Evolutionary conservation across 2,113 vertebrate species (phyloP).

Genomic region (Microtus montanus): DNA sequence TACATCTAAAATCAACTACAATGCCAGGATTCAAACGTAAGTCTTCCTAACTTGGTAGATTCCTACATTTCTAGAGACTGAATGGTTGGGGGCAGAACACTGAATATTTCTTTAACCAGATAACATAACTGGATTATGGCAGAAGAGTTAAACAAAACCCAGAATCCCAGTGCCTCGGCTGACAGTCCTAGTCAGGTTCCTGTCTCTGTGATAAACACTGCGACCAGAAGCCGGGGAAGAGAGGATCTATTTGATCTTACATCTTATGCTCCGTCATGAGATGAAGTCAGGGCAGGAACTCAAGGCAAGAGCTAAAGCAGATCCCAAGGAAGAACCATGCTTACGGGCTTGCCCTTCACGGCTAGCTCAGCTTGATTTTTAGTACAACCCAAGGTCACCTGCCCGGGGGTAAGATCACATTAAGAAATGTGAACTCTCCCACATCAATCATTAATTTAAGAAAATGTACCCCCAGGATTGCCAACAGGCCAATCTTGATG

Average conservation of each 20-base stretch:
- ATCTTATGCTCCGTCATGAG: background rate
- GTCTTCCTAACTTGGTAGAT: background rate
- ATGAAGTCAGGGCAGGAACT: background rate
- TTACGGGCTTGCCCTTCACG: background rate
- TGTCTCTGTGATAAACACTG: background rate
- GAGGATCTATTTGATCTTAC: background rate
- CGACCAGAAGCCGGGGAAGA: accelerated
- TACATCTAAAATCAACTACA: background rate
- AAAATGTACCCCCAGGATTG: too few species aligned
- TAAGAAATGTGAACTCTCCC: background rate
- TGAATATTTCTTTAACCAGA: background rate
- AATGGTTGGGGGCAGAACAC: background rate
- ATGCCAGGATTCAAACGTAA: background rate
- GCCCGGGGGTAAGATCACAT: background rate
- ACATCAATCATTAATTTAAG: background rate
- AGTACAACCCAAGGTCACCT: background rate
- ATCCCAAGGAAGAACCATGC: background rate
- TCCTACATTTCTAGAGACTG: background rate
- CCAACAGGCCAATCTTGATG: background rate
- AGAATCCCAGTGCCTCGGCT: background rate
- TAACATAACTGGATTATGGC: background rate
- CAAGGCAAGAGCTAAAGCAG: background rate
- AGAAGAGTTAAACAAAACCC: background rate
- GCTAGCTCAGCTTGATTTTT: background rate
- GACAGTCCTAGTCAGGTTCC: background rate